These are phyloP conservation scores for Ylistrum balloti DNA, from an alignment of 1,140 invertebrate species.

Conservation along the genomic window DNA sequence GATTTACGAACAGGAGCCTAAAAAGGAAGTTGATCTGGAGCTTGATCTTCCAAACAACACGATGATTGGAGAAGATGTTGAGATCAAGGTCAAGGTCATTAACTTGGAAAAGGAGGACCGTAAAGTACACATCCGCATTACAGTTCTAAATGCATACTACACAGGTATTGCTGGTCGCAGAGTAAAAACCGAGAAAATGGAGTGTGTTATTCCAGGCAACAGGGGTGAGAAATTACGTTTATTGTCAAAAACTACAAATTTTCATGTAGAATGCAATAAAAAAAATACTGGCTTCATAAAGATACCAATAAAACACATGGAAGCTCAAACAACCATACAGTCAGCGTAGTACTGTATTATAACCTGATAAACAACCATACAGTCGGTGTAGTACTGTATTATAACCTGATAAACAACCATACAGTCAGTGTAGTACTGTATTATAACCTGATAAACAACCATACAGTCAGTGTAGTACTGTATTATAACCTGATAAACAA, in stretches of 20 bases:
- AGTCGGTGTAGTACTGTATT: too few species aligned
- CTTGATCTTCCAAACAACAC: slow-evolving; percentile 50
- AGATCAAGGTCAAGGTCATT: slow-evolving; percentile 54
- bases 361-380: too few species aligned
- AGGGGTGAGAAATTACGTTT: neutral
- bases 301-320: too few species aligned
- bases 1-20: slow-evolving; percentile 55
- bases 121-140: slow-evolving; percentile 47
- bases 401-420: too few species aligned
- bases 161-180: slow-evolving; percentile 62
- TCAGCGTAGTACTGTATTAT: too few species aligned
- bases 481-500: too few species aligned
- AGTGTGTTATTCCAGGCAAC: neutral
- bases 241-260: neutral
- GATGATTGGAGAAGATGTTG: slow-evolving; percentile 57
- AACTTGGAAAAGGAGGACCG: slow-evolving; percentile 53
- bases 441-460: too few species aligned
- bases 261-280: too few species aligned
- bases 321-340: too few species aligned
- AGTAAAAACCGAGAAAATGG: slow-evolving; percentile 44
- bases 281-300: too few species aligned
- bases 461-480: too few species aligned
- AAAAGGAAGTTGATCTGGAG: slow-evolving; percentile 55
- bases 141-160: slow-evolving; percentile 61
- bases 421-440: too few species aligned